phyloP scores from a whole-genome alignment of 2,113 vertebrate species.

The Nanger granti region DNA sequence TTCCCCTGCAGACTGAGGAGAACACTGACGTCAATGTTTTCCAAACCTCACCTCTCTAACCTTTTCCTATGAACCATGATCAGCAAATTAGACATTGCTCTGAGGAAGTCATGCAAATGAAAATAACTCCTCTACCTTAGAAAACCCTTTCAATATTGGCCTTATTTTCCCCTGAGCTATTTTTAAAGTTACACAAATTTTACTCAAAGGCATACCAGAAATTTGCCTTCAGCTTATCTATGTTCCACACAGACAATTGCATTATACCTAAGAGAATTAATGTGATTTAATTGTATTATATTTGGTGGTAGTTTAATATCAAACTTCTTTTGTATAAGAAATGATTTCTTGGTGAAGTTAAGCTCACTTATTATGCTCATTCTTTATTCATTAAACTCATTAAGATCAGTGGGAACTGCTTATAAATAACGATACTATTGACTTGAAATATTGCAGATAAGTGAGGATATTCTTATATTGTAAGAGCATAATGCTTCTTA shows the following conservation, averaged over 20 bases:
- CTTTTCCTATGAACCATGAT: background rate
- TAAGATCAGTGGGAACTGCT: slow-evolving; percentile 68
- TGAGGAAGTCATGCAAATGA: background rate
- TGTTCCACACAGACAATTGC: slow-evolving; percentile 57
- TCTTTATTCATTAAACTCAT: slow-evolving; percentile 73
- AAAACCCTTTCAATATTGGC: slow-evolving; percentile 7
- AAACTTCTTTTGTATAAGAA: slow-evolving; percentile 67
- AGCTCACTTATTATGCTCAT: slow-evolving; percentile 67
- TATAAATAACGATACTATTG: slow-evolving; percentile 75
- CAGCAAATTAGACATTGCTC: slow-evolving; percentile 5
- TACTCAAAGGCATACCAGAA: slow-evolving; percentile 59
- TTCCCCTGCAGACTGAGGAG: background rate
- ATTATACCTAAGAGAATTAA: slow-evolving; percentile 72
- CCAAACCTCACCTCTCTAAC: background rate
- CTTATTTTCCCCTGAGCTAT: slow-evolving; percentile 51
- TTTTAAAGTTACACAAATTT: slow-evolving; percentile 61
- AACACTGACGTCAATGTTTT: background rate
- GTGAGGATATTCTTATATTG: slow-evolving; percentile 66
- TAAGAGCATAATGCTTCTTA: slow-evolving; percentile 56
- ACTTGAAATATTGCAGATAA: slow-evolving; percentile 75
- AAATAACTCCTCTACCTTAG: slow-evolving; percentile 14
- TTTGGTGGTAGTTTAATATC: slow-evolving; percentile 67
- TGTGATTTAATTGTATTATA: slow-evolving; percentile 72
- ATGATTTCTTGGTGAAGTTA: slow-evolving; percentile 62
- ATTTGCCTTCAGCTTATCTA: slow-evolving; percentile 60